phyloP scores from a whole-genome alignment of 2,113 vertebrate species.

The Catagonus wagneri region DNA sequence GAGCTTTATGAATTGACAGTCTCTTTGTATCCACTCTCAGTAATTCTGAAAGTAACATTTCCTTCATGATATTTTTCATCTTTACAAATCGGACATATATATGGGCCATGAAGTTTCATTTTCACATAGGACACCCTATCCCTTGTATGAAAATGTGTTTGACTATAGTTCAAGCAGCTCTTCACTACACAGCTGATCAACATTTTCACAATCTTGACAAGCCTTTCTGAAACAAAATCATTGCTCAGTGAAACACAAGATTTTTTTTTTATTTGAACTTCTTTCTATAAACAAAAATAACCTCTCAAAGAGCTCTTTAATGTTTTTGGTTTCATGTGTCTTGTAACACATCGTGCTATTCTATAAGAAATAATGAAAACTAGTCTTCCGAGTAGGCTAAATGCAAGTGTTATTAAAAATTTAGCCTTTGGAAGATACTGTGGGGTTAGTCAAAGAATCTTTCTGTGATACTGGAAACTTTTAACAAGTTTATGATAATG shows the following conservation, averaged over 20 bases:
- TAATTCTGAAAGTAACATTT: neutral
- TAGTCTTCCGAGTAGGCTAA: neutral
- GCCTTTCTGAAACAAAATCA: neutral
- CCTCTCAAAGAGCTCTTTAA: neutral
- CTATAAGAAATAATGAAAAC: neutral
- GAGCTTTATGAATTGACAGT: neutral
- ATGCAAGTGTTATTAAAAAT: neutral
- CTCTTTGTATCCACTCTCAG: neutral
- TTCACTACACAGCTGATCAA: neutral
- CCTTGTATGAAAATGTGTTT: slow-evolving; percentile 5
- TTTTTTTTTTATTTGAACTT: neutral
- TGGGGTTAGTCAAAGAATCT: neutral
- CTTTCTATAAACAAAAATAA: slow-evolving; percentile 24
- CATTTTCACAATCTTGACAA: slow-evolving; percentile 26
- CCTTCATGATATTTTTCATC: neutral
- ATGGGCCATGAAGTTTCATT: neutral
- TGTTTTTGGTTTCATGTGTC: neutral
- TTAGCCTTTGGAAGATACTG: neutral
- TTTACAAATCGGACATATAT: neutral
- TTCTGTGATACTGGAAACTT: neutral
- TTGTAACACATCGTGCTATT: neutral
- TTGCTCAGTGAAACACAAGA: neutral
- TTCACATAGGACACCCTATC: neutral
- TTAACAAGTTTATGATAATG: neutral
- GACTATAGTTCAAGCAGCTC: neutral